Evolutionary conservation across 2,113 vertebrate species (phyloP).

Genomic region (Ciconia boyciana): DNA sequence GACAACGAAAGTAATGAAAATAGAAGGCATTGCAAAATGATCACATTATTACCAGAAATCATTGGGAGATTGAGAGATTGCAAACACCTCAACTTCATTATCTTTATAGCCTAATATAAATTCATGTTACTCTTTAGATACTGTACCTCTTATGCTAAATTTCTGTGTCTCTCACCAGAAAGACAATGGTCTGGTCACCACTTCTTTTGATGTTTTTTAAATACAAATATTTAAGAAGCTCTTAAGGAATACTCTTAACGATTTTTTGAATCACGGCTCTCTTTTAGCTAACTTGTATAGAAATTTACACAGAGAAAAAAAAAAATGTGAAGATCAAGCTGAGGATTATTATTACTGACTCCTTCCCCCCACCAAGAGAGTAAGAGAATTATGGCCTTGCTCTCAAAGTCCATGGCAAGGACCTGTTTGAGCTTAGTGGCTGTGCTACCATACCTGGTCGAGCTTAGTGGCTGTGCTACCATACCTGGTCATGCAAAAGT

Average conservation of each 20-base stretch:
- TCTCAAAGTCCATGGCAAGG: neutral
- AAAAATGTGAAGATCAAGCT: neutral
- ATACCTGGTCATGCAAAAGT: neutral
- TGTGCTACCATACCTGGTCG: neutral
- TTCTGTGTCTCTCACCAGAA: neutral
- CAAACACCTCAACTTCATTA: slow-evolving; percentile 5
- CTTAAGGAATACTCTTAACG: neutral
- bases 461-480: neutral
- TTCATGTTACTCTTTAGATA: neutral
- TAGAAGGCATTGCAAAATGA: neutral
- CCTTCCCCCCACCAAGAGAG: neutral
- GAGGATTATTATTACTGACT: neutral
- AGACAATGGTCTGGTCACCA: neutral
- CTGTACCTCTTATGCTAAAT: neutral
- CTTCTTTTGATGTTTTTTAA: neutral
- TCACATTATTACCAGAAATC: neutral
- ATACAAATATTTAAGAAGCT: neutral
- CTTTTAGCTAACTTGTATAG: neutral
- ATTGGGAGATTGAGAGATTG: neutral
- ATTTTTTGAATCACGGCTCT: neutral
- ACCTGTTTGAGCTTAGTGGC: neutral
- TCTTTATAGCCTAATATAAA: slow-evolving; percentile 6
- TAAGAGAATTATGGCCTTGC: neutral
- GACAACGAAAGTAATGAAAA: slow-evolving; percentile 59
- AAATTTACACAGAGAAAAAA: neutral